Conservation (phyloP, 2,797 vertebrate genomes). For the Syndactyla subalaris region DNA sequence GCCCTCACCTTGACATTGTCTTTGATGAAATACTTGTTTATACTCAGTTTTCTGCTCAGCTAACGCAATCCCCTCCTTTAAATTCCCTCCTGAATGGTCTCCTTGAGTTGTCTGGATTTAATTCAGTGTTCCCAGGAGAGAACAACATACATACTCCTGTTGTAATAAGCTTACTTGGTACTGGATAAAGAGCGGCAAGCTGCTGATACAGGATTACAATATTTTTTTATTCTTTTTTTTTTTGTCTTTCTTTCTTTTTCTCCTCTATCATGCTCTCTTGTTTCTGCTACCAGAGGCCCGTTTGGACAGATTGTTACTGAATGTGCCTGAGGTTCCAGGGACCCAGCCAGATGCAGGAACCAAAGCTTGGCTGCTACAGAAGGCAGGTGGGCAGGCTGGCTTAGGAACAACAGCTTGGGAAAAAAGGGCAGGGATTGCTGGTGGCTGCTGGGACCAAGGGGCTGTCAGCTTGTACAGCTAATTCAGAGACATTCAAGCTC, state of each 20-base stretch:
- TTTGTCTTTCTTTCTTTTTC: too few relatives aligned
- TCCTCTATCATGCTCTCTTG: background rate
- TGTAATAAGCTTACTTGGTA: constrained; percentile 1
- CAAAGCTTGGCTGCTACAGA: background rate
- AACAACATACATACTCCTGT: background rate
- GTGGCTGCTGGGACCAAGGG: background rate
- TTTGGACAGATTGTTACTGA: background rate
- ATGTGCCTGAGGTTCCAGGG: background rate
- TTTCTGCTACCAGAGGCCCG: background rate
- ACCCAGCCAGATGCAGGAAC: background rate
- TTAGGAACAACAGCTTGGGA: background rate
- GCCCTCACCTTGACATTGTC: constrained; percentile 27
- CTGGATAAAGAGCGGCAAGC: background rate
- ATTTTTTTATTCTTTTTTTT: background rate
- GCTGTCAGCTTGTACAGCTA: background rate
- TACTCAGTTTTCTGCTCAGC: background rate
- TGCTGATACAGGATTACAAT: background rate
- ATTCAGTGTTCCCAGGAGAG: constrained; percentile 11
- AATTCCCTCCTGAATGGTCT: constrained; percentile 26
- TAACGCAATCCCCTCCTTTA: constrained; percentile 4
- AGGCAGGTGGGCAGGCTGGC: background rate
- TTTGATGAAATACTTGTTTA: constrained; percentile 62
- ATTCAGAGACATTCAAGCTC: background rate
- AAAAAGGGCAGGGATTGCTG: background rate
- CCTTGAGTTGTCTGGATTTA: constrained; percentile 21